phyloP scores from a whole-genome alignment of 2,113 vertebrate genomes.

The Aegithalos caudatus region DNA sequence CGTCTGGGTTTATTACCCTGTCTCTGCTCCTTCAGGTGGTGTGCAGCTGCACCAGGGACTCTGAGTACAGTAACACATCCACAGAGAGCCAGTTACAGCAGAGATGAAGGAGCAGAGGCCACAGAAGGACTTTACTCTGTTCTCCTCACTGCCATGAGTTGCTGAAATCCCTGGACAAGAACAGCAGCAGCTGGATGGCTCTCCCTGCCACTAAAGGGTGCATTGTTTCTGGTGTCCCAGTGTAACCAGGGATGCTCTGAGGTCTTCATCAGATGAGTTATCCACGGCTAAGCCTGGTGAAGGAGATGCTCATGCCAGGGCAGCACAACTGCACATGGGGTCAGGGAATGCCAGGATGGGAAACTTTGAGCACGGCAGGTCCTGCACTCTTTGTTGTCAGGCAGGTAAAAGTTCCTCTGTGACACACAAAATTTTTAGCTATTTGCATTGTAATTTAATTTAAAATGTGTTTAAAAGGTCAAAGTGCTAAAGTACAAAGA shows the following conservation, averaged over 20 bases:
- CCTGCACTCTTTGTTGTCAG: not conserved
- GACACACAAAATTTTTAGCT: not conserved
- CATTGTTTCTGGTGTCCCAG: accelerated
- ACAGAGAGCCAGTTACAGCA: not conserved
- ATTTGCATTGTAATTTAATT: not conserved
- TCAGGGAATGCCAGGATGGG: not conserved
- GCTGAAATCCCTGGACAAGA: not conserved
- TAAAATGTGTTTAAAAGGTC: not conserved
- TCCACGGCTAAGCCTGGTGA: not conserved
- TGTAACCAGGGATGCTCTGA: not conserved
- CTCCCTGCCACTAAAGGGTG: accelerated
- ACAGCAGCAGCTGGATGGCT: not conserved
- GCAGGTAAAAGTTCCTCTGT: not conserved
- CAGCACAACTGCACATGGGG: not conserved
- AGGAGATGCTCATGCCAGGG: accelerated
- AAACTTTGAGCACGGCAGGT: not conserved
- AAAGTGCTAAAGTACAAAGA: not conserved
- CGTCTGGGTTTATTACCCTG: not conserved
- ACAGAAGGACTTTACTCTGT: not conserved
- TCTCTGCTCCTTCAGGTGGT: not conserved
- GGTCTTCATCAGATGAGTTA: accelerated
- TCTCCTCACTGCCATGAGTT: not conserved
- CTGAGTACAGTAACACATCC: not conserved
- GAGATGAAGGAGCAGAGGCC: not conserved
- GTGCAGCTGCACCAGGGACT: not conserved